Conservation (phyloP, 2,797 vertebrate species). For the Poeciliopsis turneri region DNA sequence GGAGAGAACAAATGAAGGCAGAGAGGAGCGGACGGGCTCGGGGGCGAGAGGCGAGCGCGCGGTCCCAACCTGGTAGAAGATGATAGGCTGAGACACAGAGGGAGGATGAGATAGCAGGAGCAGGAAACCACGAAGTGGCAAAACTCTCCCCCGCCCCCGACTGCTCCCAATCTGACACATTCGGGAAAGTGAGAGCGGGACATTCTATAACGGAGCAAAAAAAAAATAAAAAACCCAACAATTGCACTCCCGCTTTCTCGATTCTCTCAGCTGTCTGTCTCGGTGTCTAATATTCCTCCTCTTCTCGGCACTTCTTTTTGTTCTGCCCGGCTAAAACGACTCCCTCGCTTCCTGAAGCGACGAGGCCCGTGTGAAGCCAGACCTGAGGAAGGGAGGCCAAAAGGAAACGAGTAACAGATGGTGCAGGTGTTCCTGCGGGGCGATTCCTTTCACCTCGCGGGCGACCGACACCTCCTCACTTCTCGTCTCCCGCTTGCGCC, state of each 20-base stretch:
- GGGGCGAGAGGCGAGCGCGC: neutral
- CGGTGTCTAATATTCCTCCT: slow-evolving; percentile 32
- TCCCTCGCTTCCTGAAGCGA: slow-evolving; percentile 34
- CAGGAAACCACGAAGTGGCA: slow-evolving; percentile 31
- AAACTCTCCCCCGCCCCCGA: neutral
- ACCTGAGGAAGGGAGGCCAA: slow-evolving; percentile 12
- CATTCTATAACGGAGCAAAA: slow-evolving; percentile 40
- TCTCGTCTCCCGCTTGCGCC: slow-evolving; percentile 21
- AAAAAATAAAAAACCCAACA: neutral
- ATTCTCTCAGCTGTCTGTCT: slow-evolving; percentile 10
- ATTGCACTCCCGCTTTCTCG: slow-evolving; percentile 27
- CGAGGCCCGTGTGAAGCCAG: slow-evolving; percentile 18
- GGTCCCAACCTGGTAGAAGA: slow-evolving; percentile 24
- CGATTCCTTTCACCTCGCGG: slow-evolving; percentile 10
- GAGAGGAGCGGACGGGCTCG: neutral
- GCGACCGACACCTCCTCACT: neutral
- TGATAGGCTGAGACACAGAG: slow-evolving; percentile 29
- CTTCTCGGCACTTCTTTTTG: slow-evolving; percentile 28
- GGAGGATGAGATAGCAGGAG: slow-evolving; percentile 7
- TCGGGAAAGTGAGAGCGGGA: slow-evolving; percentile 47
- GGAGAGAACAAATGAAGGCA: slow-evolving; percentile 20
- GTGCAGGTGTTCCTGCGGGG: slow-evolving; percentile 18
- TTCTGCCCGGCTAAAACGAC: slow-evolving; percentile 33
- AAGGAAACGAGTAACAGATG: slow-evolving; percentile 38
- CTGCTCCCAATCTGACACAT: slow-evolving; percentile 50